Conservation (phyloP, 2,797 vertebrate genomes). For the Morelia viridis region DNA sequence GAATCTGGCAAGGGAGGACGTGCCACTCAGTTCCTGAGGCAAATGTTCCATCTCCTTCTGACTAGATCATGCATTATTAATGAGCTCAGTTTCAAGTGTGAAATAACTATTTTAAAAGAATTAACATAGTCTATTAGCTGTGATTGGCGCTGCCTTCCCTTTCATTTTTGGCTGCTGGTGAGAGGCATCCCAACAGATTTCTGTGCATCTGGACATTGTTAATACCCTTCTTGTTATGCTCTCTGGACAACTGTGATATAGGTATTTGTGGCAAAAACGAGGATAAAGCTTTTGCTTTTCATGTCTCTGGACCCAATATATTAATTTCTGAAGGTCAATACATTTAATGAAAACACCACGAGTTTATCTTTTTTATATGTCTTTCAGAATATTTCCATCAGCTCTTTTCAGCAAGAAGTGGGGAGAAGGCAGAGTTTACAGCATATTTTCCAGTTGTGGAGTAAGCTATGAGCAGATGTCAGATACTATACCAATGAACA, state of each 20-base stretch:
- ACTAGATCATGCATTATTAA: constrained; percentile 82
- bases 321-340: constrained; percentile 46
- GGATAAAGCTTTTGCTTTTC: not conserved
- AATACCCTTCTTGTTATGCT: constrained; percentile 77
- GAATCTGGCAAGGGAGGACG: constrained; percentile 69
- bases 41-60: constrained; percentile 70
- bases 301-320: constrained; percentile 57
- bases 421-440: not conserved
- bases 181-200: constrained; percentile 77
- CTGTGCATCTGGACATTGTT: constrained; percentile 80
- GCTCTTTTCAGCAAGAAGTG: constrained; percentile 11
- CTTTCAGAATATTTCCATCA: constrained; percentile 36
- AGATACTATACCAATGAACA: not conserved
- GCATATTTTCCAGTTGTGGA: not conserved
- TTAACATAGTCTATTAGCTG: constrained; percentile 80
- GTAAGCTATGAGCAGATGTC: not conserved
- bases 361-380: constrained; percentile 35
- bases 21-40: constrained; percentile 72
- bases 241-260: constrained; percentile 77
- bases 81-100: constrained; percentile 77
- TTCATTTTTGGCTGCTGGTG: constrained; percentile 78
- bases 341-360: constrained; percentile 5
- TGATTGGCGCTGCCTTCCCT: constrained; percentile 81
- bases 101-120: constrained; percentile 84
- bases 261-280: constrained; percentile 67